Base-by-base conservation (phyloP, 2,888 invertebrate genomes). In the Taphrorychus bicolor region DNA sequence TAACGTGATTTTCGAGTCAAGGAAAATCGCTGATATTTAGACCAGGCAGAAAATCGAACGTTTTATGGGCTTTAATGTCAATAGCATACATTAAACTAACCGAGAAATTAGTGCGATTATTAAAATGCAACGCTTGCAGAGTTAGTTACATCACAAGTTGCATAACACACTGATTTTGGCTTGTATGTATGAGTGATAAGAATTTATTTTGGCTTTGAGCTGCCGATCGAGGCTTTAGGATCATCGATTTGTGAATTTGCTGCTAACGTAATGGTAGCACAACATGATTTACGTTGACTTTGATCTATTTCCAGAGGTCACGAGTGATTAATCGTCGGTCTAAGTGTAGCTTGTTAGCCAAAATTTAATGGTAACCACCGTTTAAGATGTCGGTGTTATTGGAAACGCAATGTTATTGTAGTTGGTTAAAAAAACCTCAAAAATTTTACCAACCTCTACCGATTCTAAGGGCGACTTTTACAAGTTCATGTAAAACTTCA, bases 1-100 rank as follows among this genome's bases (percentile, higher is more conserved):
- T 62, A n/a, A 65, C 64, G 58, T 51, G 54, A 65, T 65, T 70
- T 70, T 60, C 49, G 42, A 71, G 68, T 71, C 71, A 71, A 71
- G 71, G 70, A 68, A 66, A 71, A 70, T 63, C 64, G 54, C 59
- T 70, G 71, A 68, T 70, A 71, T 70, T 71, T 70, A 68, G 63
- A 63, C 23, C 65, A 59, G 24, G 22, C 42, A 17, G 60, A 61
- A 59, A 64, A 57, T 60, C 58, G 66, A 66, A 60, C 65, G 64
- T 64, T 53, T 52, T 41, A n/a, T n/a, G n/a, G 54, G 62, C 63
- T 64, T 61, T 71, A 69, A 69, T 69, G 69, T 71, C 69, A 64
- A 64, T 69, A 69, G 60, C 66, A 63, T 69, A 63, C 58, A 60
- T 61, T 53, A 69, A 51, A 48, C 19, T 21, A 52, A 23, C 41